A percentile compares a stretch with the other conserved stretches of the same genome.
Conservation (phyloP, 2,888 invertebrate genomes). For the Plemyria rubiginata region DNA sequence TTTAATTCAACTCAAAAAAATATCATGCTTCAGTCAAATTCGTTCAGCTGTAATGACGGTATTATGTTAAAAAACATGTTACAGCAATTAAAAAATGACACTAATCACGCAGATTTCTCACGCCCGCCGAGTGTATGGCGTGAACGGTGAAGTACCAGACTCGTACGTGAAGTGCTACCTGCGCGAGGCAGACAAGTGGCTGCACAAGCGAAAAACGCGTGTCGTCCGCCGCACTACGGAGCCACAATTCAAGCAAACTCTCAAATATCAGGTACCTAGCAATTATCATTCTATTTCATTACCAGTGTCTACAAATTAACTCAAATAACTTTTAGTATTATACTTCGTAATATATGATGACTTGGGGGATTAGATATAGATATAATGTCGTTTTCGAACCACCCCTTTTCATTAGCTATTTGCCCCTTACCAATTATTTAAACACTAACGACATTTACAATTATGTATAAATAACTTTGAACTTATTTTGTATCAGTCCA, state of each 20-base stretch:
- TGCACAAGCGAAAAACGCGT: slow-evolving; percentile 96
- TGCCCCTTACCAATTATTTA: too few relatives aligned
- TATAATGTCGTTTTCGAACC: too few relatives aligned
- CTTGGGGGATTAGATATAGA: neutral
- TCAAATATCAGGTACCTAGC: slow-evolving; percentile 89
- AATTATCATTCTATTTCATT: neutral
- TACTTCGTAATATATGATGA: neutral
- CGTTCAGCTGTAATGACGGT: too few relatives aligned
- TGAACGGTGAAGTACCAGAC: slow-evolving; percentile 91
- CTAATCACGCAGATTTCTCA: slow-evolving; percentile 70
- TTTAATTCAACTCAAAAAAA: too few relatives aligned
- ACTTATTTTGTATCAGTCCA: slow-evolving; percentile 74
- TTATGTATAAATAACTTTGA: neutral
- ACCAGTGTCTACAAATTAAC: too few relatives aligned
- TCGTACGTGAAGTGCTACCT: slow-evolving; percentile 98
- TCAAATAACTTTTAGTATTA: too few relatives aligned
- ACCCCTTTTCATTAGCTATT: too few relatives aligned
- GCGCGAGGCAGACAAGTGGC: slow-evolving; percentile 93
- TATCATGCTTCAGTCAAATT: too few relatives aligned
- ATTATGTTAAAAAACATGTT: too few relatives aligned
- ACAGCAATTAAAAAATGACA: neutral
- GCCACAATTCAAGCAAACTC: slow-evolving; percentile 94
- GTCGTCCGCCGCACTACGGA: slow-evolving; percentile 92
- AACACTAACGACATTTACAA: too few relatives aligned
- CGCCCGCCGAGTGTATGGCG: slow-evolving; percentile 80